Base-by-base conservation (phyloP, 2,888 invertebrate genomes). In the Zygogramma bicolorata region DNA sequence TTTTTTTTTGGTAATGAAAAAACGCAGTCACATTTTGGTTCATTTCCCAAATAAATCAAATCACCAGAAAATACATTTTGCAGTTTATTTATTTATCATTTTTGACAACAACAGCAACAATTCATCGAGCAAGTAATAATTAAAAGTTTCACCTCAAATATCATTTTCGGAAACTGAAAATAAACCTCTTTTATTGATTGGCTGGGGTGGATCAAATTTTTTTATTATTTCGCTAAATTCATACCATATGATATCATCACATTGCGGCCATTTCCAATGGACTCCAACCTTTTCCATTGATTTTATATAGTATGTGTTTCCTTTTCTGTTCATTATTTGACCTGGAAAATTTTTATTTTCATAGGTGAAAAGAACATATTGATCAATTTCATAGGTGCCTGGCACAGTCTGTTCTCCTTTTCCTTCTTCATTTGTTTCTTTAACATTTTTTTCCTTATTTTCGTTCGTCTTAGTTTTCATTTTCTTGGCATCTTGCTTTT, bases 231-330 rank as follows among this genome's bases (percentile, higher is more conserved):
- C 38, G 61, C 22, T 61, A 31, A 61, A 61, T 18, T 18, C n/a
- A 38, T 61, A 61, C 61, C 61, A 61, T 61, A 61, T 34, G 15
- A 60, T 15, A 60, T 60, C 15, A 27, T 60, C 34, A 15, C n/a
- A 15, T 15, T 42, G 13, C 13, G 42, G 42, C 42, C 42, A 42
- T 42, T 15, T 42, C n/a, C 42, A 42, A 42, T 42, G 42, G 13
- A 42, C 15, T 13, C 42, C 42, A 42, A 42, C 13, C 15, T 42
- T 42, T 42, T 10, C n/a, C 42, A 1, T 42, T 60, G 7, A 59
- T 59, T 59, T 59, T 10, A 59, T 59, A 59, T 22, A 25, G 7
- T 18, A 20, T 58, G 22, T 20, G 4, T 58, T 8, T 58, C 3
- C 4, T 6, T 59, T 27, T 10, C 13, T 31, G 22, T 59, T 18